Conservation (phyloP, 2,797 vertebrate species). For the Hydrolagus colliei region DNA sequence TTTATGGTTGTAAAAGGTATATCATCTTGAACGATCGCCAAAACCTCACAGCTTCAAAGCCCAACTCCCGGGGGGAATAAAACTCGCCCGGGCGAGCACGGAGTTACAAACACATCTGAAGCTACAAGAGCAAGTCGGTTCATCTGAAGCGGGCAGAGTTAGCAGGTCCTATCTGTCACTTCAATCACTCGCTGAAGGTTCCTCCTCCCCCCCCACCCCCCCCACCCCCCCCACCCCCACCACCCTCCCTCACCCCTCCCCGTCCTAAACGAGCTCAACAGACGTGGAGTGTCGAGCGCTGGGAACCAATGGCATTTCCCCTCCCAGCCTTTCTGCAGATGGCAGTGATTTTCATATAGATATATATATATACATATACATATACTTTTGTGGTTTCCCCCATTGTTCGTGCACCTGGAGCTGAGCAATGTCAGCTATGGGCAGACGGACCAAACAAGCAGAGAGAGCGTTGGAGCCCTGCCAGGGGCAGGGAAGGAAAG, state of each 20-base stretch:
- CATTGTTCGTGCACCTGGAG: slow-evolving; percentile 25
- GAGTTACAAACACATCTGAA: not conserved
- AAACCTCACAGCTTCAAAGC: too few species aligned
- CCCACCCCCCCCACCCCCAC: not conserved
- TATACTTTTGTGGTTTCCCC: slow-evolving; percentile 8
- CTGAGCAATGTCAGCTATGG: slow-evolving; percentile 6
- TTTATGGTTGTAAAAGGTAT: too few species aligned
- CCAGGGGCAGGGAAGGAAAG: not conserved
- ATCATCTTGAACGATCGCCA: too few species aligned
- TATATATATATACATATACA: too few species aligned
- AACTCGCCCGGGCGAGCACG: not conserved
- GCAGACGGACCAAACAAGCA: not conserved
- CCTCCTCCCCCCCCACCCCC: too few species aligned
- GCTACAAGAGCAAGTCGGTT: too few species aligned
- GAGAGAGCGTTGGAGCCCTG: not conserved
- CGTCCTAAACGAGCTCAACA: not conserved
- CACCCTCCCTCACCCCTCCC: not conserved
- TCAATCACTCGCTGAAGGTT: too few species aligned
- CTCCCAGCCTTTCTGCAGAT: not conserved
- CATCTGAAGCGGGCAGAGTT: too few species aligned
- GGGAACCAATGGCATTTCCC: slow-evolving; percentile 1
- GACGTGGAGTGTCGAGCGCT: not conserved
- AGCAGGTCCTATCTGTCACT: too few species aligned
- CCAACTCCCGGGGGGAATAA: too few species aligned
- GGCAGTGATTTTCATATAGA: not conserved